Evolutionary conservation across 2,113 vertebrate species (phyloP).

Genomic region (Cavia porcellus): DNA sequence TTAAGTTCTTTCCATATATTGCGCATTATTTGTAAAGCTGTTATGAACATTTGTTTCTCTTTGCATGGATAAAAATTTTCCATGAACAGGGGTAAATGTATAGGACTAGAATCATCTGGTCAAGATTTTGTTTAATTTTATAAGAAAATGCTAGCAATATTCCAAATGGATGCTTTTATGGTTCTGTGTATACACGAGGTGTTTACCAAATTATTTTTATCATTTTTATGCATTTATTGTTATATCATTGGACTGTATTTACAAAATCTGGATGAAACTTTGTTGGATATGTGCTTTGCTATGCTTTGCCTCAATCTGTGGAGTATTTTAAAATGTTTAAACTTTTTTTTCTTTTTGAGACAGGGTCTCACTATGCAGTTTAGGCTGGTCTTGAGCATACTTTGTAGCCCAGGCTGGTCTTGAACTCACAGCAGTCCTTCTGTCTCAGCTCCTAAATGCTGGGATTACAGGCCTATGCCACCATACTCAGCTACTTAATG

Average conservation of each 20-base stretch:
- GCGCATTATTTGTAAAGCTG: background rate
- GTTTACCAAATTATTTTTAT: background rate
- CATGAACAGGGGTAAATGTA: background rate
- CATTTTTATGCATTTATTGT: background rate
- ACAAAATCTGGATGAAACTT: background rate
- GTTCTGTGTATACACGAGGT: background rate
- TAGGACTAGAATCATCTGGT: background rate
- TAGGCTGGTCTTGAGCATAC: too few species aligned
- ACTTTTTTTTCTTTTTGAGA: too few species aligned
- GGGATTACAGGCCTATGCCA: too few species aligned
- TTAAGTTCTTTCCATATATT: background rate
- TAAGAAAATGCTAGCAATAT: background rate
- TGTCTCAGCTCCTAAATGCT: too few species aligned
- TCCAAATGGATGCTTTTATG: background rate
- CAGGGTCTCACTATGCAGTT: too few species aligned
- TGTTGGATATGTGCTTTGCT: background rate
- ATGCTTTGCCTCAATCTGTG: background rate
- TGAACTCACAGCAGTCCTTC: too few species aligned
- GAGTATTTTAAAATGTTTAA: background rate
- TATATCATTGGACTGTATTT: background rate
- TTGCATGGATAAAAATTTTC: background rate
- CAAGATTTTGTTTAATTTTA: background rate
- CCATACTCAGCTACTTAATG: background rate
- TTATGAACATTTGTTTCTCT: background rate
- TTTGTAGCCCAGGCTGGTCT: too few species aligned